phyloP scores from a whole-genome alignment of 2,888 invertebrate species.

The Cinara cedri region DNA sequence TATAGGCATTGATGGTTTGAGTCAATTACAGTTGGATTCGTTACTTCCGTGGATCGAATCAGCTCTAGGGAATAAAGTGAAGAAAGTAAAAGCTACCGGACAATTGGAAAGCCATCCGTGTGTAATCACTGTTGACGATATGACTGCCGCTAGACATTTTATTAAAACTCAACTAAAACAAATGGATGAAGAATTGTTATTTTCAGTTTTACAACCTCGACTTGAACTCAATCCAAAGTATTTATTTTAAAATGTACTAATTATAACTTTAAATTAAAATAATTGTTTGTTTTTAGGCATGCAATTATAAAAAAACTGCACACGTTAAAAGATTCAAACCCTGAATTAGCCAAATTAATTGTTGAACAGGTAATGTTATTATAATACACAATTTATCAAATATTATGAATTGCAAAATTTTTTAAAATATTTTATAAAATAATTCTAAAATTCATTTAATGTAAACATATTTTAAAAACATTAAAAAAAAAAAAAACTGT shows the following conservation, averaged over 20 bases:
- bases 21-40: conserved; percentile 70
- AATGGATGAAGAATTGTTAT: conserved; percentile 83
- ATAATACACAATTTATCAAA: background rate
- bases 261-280: background rate
- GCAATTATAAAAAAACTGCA: conserved; percentile 87
- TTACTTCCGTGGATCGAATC: conserved; percentile 80
- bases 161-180: conserved; percentile 85
- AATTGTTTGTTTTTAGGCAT: conserved; percentile 69
- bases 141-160: conserved; percentile 95
- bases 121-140: conserved; percentile 92
- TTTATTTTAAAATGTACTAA: conserved; percentile 60
- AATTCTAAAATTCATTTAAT: no score
- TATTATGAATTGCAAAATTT: no score
- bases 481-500: background rate
- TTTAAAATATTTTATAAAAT: no score
- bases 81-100: conserved; percentile 81
- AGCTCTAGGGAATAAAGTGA: conserved; percentile 78
- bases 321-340: conserved; percentile 75
- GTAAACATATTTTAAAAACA: no score
- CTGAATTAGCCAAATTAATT: conserved; percentile 81
- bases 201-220: conserved; percentile 85
- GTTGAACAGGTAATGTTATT: conserved; percentile 74
- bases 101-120: conserved; percentile 90
- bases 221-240: conserved; percentile 93
- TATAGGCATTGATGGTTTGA: conserved; percentile 60